Percentiles rank a stretch among this genome's conserved stretches.
phyloP scores from a whole-genome alignment of 1,140 invertebrate species.

The Drosophila baimaii region DNA sequence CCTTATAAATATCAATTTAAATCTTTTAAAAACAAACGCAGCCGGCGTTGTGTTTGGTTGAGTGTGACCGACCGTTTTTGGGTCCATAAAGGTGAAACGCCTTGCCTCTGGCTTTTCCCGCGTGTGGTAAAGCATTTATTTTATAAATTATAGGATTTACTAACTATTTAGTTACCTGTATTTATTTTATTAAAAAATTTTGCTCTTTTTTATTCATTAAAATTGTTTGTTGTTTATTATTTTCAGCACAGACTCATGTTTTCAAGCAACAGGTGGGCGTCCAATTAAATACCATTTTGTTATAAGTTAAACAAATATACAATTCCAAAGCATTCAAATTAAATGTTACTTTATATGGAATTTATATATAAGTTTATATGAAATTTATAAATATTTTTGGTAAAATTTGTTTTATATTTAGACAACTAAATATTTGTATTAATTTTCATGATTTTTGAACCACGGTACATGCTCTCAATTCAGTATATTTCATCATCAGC shows the following conservation, averaged over 20 bases:
- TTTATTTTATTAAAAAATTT: too few relatives aligned
- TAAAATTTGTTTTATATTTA: too few relatives aligned
- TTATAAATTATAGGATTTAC: background rate
- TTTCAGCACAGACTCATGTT: too few relatives aligned
- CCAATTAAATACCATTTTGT: background rate
- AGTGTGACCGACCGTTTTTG: background rate
- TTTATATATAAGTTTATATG: too few relatives aligned
- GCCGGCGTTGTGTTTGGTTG: conserved; percentile 20
- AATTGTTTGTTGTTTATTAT: too few relatives aligned
- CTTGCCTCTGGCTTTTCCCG: background rate
- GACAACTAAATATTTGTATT: too few relatives aligned
- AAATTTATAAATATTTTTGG: too few relatives aligned
- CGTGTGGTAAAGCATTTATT: background rate
- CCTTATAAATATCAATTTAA: conserved; percentile 7
- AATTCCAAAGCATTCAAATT: too few relatives aligned
- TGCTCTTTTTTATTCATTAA: too few relatives aligned
- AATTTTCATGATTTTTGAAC: background rate
- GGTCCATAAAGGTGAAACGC: background rate
- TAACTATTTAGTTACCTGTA: background rate
- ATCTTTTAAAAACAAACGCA: conserved; percentile 10
- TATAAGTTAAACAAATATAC: too few relatives aligned
- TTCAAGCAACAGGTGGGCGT: background rate
- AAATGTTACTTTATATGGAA: too few relatives aligned
- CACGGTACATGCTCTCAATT: accelerated
- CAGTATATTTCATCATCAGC: background rate